Conservation (phyloP, 2,888 invertebrate species). For the Chloroclysta siterata region DNA sequence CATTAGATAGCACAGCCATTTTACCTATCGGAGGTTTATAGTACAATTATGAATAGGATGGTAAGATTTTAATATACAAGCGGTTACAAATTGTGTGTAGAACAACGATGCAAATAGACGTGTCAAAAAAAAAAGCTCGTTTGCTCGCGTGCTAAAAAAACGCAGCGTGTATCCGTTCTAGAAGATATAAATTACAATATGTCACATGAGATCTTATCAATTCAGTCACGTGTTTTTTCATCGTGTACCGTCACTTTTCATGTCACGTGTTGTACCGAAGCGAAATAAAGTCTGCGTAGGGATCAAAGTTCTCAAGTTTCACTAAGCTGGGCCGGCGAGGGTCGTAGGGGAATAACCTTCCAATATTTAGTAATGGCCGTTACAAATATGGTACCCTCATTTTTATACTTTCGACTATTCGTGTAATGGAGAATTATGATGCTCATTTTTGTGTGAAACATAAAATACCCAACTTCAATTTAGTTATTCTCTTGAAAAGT, state of each 20-base stretch:
- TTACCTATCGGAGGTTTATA: too few relatives aligned
- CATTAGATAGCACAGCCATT: too few relatives aligned
- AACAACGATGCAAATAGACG: too few relatives aligned
- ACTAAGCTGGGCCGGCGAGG: constrained; percentile 67
- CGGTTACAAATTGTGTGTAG: too few relatives aligned
- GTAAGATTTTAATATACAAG: too few relatives aligned
- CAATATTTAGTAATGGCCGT: constrained; percentile 63
- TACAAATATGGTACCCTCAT: constrained; percentile 58
- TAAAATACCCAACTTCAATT: constrained; percentile 31
- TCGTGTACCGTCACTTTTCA: constrained; percentile 39
- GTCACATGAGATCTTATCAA: constrained; percentile 7
- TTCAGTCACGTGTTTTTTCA: constrained; percentile 9
- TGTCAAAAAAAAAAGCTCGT: not conserved
- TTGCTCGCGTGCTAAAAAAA: not conserved
- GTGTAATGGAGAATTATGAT: constrained; percentile 53
- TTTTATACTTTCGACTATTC: constrained; percentile 56
- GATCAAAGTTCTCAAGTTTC: constrained; percentile 66
- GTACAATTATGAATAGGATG: too few relatives aligned
- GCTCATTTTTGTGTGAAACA: constrained; percentile 43
- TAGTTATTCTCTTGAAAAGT: too few relatives aligned
- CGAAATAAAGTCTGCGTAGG: constrained; percentile 46
- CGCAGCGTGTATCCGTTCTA: too few relatives aligned
- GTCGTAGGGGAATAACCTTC: constrained; percentile 61
- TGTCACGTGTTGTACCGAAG: constrained; percentile 44
- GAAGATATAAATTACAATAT: not conserved